Evolutionary conservation across 2,888 invertebrate species (phyloP), one percentile per base, ranked within the genome.

Genomic region (Andrena hattorfiana): DNA sequence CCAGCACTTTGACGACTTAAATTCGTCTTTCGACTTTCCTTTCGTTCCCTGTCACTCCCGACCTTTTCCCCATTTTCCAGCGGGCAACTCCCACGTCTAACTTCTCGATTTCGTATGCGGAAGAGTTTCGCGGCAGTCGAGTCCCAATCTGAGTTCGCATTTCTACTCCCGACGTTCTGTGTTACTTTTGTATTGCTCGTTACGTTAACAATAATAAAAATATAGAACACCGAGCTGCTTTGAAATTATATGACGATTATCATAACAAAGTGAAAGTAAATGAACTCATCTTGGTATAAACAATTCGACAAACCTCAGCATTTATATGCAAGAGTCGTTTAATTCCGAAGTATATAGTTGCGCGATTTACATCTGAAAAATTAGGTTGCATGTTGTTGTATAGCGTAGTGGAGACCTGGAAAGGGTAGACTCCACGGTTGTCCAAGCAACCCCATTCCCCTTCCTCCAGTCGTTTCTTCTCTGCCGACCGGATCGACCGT

Each of bases 41-140:
- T 71, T 63, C 75, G 23, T 62, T 77, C 70, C 64, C 66, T 79
- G 71, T 77, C 78, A 60, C 67, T 77, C 32, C 13, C 77, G 71
- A 85, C 70, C 77, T 70, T 84, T 70, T 80, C 74, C 81, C 84
- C 78, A 79, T 84, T 85, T 81, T 81, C 84, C 81, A 74, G 69
- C 48, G 72, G 66, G 32, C 70, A 72, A 80, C 82, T 72, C 68
- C 60, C 16, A 67, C 72, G 67, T 71, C 75, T 59, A 71, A 71
- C 64, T 74, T 77, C 77, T 77, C 78, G 77, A 90, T 90, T 89
- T 85, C 82, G 88, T 88, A 89, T 89, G 84, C 87, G 83, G 81
- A 89, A 68, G 75, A 81, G 81, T 81, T 80, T 72, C 77, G 54
- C 42, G 60, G 70, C 51, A 56, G 30, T 75, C 68, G 20, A 60